Percentiles rank a stretch among this genome's conserved stretches.
Conservation (phyloP, 2,113 vertebrate genomes). For the Calonectris borealis region DNA sequence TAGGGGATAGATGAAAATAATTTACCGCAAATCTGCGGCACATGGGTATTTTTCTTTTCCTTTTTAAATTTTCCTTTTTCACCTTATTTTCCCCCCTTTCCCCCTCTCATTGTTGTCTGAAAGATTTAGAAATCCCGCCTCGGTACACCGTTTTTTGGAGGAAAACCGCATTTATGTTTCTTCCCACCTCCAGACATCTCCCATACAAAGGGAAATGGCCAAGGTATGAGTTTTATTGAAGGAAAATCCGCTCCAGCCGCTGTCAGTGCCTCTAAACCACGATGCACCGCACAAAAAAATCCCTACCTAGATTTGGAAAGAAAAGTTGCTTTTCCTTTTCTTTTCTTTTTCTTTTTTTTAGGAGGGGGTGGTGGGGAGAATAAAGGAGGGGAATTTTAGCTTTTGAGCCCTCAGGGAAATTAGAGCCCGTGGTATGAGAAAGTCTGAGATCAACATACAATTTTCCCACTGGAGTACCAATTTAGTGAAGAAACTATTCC, state of each 20-base stretch:
- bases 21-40: background rate
- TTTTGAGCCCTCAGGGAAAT: background rate
- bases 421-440: background rate
- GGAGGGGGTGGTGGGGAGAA: no score
- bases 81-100: rapidly evolving
- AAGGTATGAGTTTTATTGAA: background rate
- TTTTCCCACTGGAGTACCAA: constrained; percentile 5
- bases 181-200: background rate
- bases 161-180: background rate
- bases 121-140: background rate
- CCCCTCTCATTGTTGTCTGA: rapidly evolving
- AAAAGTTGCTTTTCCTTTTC: background rate
- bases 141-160: background rate
- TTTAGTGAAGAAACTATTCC: background rate
- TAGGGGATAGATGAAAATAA: background rate
- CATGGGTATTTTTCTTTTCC: background rate
- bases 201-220: background rate
- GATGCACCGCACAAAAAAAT: background rate
- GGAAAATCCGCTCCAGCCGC: background rate
- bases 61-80: rapidly evolving
- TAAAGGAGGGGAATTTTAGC: background rate
- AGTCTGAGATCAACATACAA: background rate
- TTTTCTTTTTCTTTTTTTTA: background rate
- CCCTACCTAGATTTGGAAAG: background rate
- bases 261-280: background rate